phyloP scores from a whole-genome alignment of 1,140 invertebrate species.

The Platyscapa corneri region DNA sequence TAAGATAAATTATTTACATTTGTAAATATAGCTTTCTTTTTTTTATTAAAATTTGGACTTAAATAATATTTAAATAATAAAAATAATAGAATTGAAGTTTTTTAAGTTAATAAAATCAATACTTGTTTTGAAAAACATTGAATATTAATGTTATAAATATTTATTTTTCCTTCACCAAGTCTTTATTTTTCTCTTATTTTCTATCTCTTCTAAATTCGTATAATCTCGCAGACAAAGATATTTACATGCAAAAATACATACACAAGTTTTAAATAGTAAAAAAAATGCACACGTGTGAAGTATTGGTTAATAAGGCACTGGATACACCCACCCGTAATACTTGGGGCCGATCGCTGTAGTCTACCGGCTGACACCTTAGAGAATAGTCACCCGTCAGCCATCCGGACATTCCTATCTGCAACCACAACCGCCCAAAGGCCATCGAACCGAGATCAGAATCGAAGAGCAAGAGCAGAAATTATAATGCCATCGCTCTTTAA shows the following conservation, averaged over 20 bases:
- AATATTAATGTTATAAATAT: neutral
- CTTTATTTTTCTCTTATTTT: neutral
- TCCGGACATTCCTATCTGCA: conserved; percentile 88
- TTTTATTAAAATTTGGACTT: too few relatives aligned
- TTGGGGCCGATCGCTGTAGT: conserved; percentile 91
- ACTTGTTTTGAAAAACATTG: too few relatives aligned
- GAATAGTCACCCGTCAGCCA: conserved; percentile 94
- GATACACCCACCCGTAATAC: conserved; percentile 88
- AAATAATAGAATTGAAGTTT: neutral
- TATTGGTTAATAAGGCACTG: conserved; percentile 35
- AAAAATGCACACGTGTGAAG: neutral
- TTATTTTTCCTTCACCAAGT: neutral
- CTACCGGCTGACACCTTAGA: conserved; percentile 95
- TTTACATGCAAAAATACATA: neutral
- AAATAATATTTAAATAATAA: neutral
- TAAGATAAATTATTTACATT: too few relatives aligned
- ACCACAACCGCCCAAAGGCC: conserved; percentile 74
- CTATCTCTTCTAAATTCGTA: neutral
- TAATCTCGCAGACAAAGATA: neutral
- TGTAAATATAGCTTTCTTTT: too few relatives aligned
- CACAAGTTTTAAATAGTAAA: neutral
- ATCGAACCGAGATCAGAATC: conserved; percentile 47
- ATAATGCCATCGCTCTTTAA: neutral
- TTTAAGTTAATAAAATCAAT: too few relatives aligned
- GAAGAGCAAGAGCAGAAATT: conserved; percentile 5